Conservation (phyloP, 2,113 vertebrate species). For the Lichenostomus cassidix region DNA sequence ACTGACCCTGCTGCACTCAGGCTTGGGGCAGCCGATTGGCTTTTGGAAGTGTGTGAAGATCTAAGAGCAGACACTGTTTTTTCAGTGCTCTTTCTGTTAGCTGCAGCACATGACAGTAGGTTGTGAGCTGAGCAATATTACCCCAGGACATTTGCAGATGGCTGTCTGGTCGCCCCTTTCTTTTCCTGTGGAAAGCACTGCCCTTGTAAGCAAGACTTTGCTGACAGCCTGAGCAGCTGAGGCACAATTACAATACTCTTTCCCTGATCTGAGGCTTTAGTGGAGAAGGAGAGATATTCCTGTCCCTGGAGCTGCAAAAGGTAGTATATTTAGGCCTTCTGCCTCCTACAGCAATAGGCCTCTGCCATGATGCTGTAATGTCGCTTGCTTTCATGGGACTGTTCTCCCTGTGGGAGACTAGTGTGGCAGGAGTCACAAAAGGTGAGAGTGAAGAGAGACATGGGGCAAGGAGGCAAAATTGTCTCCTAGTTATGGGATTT, state of each 20-base stretch:
- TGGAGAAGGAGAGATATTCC: neutral
- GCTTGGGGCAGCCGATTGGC: neutral
- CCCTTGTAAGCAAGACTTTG: neutral
- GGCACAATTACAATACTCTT: neutral
- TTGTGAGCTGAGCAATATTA: neutral
- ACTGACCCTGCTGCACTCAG: neutral
- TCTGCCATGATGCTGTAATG: neutral
- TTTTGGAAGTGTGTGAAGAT: neutral
- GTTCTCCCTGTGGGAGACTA: neutral
- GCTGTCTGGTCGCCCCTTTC: neutral
- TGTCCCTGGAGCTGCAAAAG: neutral
- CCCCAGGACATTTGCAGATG: accelerated
- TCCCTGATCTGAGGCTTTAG: neutral
- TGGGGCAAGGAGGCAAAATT: neutral
- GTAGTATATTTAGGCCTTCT: neutral
- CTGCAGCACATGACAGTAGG: neutral
- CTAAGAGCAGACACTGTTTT: neutral
- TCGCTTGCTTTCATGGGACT: neutral
- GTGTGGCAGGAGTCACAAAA: neutral
- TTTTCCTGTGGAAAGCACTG: neutral
- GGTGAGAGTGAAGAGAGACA: neutral
- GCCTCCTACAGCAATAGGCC: neutral
- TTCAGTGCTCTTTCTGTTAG: neutral
- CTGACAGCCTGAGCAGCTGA: neutral
- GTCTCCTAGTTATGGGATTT: neutral